phyloP scores from a whole-genome alignment of 2,888 invertebrate species.

The Hydrotaea cyrtoneurina region DNA sequence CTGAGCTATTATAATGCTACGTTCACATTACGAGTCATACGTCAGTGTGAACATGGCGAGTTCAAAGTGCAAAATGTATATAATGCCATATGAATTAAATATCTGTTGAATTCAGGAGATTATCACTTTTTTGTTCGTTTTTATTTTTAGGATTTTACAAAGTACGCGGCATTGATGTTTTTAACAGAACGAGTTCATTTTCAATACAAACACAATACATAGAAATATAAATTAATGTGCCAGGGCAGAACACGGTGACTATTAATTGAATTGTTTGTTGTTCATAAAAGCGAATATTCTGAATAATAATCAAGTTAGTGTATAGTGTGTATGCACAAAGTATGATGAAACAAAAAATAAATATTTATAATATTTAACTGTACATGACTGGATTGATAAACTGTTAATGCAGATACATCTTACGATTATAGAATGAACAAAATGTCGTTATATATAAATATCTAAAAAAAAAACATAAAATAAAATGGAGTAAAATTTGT shows the following conservation, averaged over 20 bases:
- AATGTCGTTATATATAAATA: not conserved
- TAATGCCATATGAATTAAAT: too few relatives aligned
- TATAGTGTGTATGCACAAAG: not conserved
- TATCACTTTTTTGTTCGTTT: slow-evolving; percentile 50
- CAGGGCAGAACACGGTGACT: too few relatives aligned
- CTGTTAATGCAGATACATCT: not conserved
- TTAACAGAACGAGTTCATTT: slow-evolving; percentile 75
- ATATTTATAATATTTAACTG: not conserved
- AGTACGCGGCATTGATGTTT: slow-evolving; percentile 78
- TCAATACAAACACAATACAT: slow-evolving; percentile 74
- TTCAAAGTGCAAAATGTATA: too few relatives aligned
- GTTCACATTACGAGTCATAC: too few relatives aligned
- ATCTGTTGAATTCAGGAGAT: not conserved
- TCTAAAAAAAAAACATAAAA: slow-evolving; percentile 12
- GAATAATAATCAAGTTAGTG: not conserved
- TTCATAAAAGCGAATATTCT: slow-evolving; percentile 5
- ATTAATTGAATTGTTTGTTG: too few relatives aligned
- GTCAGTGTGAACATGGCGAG: too few relatives aligned
- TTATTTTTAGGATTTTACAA: slow-evolving; percentile 77
- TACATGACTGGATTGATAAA: not conserved
- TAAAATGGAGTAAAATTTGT: slow-evolving; percentile 13
- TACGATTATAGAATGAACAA: not conserved
- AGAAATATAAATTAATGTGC: slow-evolving; percentile 56
- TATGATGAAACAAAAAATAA: slow-evolving; percentile 1
- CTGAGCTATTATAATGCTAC: too few relatives aligned